phyloP scores from a whole-genome alignment of 1,140 invertebrate genomes.

The Melanaphis sacchari region DNA sequence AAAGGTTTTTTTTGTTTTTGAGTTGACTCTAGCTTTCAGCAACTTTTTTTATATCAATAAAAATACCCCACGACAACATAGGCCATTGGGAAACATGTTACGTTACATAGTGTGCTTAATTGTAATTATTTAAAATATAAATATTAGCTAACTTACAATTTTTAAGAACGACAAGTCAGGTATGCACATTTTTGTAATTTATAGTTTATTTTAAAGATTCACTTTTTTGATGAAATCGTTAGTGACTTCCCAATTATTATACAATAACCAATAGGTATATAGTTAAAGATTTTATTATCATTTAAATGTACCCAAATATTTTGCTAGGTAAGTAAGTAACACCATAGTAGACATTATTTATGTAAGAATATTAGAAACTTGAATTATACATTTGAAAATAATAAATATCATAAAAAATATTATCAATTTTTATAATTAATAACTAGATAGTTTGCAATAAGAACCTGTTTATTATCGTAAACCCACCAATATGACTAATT shows the following conservation, averaged over 20 bases:
- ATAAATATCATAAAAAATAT: neutral
- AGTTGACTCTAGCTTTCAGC: neutral
- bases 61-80: too few species aligned
- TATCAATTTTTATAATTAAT: neutral
- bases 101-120: too few species aligned
- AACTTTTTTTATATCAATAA: too few species aligned
- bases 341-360: neutral
- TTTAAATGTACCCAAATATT: neutral
- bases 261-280: neutral
- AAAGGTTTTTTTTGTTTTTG: neutral
- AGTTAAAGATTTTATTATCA: neutral
- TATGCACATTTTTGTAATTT: too few species aligned
- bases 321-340: neutral
- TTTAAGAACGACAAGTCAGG: too few species aligned
- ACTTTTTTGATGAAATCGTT: too few species aligned
- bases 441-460: neutral
- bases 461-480: neutral
- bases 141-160: too few species aligned
- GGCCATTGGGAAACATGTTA: too few species aligned
- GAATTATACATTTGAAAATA: neutral
- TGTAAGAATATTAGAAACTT: constrained; percentile 2
- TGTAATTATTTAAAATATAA: too few species aligned
- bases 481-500: neutral
- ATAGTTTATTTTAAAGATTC: too few species aligned
- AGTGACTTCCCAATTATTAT: neutral